Evolutionary conservation across 2,113 vertebrate genomes (phyloP).

Genomic region (Eolophus roseicapilla): DNA sequence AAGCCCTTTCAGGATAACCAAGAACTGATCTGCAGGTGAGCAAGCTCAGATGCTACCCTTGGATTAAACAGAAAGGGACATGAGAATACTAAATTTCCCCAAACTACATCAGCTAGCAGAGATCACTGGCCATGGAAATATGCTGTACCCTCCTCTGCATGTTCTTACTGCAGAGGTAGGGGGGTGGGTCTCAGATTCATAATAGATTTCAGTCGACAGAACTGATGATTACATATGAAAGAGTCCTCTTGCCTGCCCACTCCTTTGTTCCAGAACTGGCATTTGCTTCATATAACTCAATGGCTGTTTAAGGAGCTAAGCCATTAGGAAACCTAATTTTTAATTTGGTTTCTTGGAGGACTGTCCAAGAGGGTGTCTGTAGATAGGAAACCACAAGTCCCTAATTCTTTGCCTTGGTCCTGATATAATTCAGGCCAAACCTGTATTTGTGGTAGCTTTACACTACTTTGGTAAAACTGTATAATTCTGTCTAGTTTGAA

Average conservation of each 20-base stretch:
- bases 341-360: background rate
- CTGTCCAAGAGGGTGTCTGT: background rate
- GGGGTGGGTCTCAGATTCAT: background rate
- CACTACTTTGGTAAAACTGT: background rate
- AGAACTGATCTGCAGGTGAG: background rate
- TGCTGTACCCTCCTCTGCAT: background rate
- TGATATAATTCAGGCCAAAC: background rate
- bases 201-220: background rate
- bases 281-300: background rate
- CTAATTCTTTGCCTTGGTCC: background rate
- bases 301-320: background rate
- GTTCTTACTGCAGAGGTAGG: rapidly evolving
- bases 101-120: background rate
- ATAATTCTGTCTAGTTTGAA: background rate
- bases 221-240: background rate
- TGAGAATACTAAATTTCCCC: background rate
- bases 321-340: background rate
- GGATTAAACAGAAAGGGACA: background rate
- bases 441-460: background rate
- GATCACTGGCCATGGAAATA: background rate
- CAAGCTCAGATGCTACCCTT: background rate
- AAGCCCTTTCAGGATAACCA: background rate
- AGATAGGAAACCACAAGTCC: background rate
- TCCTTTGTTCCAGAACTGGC: background rate
- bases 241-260: background rate